Evolutionary conservation across 2,113 vertebrate species (phyloP), one percentile per base, ranked within the genome.

Genomic region (Sardina pilchardus): DNA sequence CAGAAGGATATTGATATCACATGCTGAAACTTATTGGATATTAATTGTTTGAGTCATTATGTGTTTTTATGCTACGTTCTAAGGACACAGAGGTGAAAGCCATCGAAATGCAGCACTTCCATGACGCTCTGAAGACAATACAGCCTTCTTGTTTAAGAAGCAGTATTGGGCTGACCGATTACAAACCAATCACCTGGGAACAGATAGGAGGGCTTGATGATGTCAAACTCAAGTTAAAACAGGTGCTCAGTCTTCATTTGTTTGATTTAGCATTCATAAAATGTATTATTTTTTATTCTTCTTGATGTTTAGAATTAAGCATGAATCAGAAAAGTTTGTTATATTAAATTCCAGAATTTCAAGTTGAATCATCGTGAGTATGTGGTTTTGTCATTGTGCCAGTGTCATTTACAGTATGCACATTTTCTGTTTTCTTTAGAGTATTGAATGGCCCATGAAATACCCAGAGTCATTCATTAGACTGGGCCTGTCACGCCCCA

Each of bases 171-270:
- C 89, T 95, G 85, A 95, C 91, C 0, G 98, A 99, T 26, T 93
- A 96, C 53, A 94, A 93, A 82, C 95, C 96, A 0, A 81, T 99
- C 84, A 85, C 87, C 10, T 99, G 98, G 98, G 97, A 97, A 19
- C 94, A 97, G 87, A 97, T 99, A 67, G 98, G 98, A 86, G 97
- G 98, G n/a, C 95, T 99, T 56, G 96, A 98, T 59, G 95, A 97
- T 39, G 94, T 99, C 81, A 99, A 99, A 91, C 89, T 96, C 56
- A 97, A 96, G 92, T 93, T 99, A 83, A 96, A 93, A 92, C 97
- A 99, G 97, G 98, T 99, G 39, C 2, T 39, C 36, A 78, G 19
- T 36, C 34, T 36, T 16, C 71, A 12, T 71, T 53, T 34, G 1
- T 71, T 53, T 36, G 17, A 10, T 36, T 9, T 36, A 8, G 45